phyloP scores from a whole-genome alignment of 2,797 vertebrate genomes.

The Remorina albescens region DNA sequence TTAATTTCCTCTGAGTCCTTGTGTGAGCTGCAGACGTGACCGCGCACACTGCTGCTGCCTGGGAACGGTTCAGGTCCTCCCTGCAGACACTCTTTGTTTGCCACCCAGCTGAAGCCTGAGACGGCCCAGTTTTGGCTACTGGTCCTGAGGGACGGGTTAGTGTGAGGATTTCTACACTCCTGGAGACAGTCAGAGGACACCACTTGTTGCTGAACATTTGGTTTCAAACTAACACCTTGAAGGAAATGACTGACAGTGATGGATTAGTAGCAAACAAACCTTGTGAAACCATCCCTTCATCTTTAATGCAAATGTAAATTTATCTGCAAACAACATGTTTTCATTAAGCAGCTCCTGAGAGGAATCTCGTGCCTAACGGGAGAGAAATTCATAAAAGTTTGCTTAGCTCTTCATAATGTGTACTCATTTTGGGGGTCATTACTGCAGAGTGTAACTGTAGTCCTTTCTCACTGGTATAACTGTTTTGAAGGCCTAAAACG shows the following conservation, averaged over 20 bases:
- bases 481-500: not conserved
- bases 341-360: not conserved
- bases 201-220: slow-evolving; percentile 59
- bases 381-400: too few relatives aligned
- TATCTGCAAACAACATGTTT: not conserved
- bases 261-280: not conserved
- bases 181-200: slow-evolving; percentile 72
- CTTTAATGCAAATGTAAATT: not conserved
- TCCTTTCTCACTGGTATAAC: not conserved
- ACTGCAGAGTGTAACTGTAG: not conserved
- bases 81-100: slow-evolving; percentile 59
- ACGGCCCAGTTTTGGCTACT: slow-evolving; percentile 77
- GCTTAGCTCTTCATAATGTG: slow-evolving; percentile 12
- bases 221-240: slow-evolving; percentile 25
- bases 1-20: slow-evolving; percentile 80
- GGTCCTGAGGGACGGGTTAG: slow-evolving; percentile 76
- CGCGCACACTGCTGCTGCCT: slow-evolving; percentile 65
- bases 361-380: not conserved
- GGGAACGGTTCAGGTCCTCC: slow-evolving; percentile 68
- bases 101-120: slow-evolving; percentile 76
- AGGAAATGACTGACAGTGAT: slow-evolving; percentile 16
- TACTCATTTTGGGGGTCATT: slow-evolving; percentile 12
- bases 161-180: slow-evolving; percentile 80
- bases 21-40: slow-evolving; percentile 72
- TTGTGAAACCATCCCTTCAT: not conserved